Evolutionary conservation across 2,888 invertebrate species (phyloP).

Genomic region (Eupeodes latifasciatus): DNA sequence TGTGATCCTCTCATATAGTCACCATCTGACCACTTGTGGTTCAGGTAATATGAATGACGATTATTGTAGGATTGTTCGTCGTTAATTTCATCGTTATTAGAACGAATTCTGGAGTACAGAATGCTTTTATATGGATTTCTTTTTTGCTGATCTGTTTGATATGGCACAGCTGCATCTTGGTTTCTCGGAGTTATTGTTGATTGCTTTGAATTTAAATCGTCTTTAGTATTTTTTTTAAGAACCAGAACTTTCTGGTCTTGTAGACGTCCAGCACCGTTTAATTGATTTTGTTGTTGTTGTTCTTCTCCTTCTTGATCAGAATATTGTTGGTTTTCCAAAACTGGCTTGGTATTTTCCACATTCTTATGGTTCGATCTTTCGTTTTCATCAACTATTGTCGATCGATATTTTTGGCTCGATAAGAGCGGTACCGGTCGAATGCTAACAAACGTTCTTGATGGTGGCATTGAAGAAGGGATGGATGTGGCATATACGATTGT

Average conservation of each 20-base stretch:
- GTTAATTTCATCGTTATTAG: constrained; percentile 54
- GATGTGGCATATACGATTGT: constrained; percentile 79
- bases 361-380: constrained; percentile 12
- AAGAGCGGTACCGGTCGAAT: constrained; percentile 77
- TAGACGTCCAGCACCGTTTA: not conserved
- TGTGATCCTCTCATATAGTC: constrained; percentile 29
- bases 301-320: constrained; percentile 2
- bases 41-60: constrained; percentile 61
- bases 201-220: constrained; percentile 30
- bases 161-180: constrained; percentile 86
- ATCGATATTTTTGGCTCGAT: constrained; percentile 45
- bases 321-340: constrained; percentile 79
- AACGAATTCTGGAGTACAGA: constrained; percentile 46
- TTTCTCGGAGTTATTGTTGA: constrained; percentile 25
- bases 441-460: constrained; percentile 74
- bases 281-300: not conserved
- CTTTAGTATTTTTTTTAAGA: constrained; percentile 34
- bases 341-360: constrained; percentile 84
- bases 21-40: constrained; percentile 57
- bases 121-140: constrained; percentile 77
- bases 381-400: constrained; percentile 39
- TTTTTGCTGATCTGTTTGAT: constrained; percentile 87
- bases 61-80: constrained; percentile 28
- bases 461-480: constrained; percentile 72
- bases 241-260: constrained; percentile 34